These are phyloP conservation scores for Phalangium opilio DNA, from an alignment of 2,888 invertebrate genomes.

Conservation along the genomic window DNA sequence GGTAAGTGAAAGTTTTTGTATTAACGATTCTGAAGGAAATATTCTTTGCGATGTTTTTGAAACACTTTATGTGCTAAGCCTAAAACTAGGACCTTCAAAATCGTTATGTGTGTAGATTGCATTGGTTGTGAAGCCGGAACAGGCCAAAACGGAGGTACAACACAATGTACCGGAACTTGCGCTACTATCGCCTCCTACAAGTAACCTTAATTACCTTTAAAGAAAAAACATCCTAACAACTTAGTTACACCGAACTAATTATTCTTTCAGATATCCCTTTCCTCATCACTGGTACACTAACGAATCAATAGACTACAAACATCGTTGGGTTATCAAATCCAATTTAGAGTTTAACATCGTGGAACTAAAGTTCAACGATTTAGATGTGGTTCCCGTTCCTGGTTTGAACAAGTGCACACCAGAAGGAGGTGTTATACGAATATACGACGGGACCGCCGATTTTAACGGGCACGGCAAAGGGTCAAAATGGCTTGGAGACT, in stretches of 20 bases:
- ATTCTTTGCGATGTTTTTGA: no score
- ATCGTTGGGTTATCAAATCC: conserved; percentile 20
- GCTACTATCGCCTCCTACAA: conserved; percentile 22
- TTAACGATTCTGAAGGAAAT: no score
- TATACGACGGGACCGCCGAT: conserved; percentile 16
- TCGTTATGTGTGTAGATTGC: conserved; percentile 17
- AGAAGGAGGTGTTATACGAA: conserved; percentile 19
- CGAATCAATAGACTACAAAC: conserved; percentile 16
- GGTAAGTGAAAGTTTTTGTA: conserved; percentile 12
- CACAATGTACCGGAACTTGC: conserved; percentile 19
- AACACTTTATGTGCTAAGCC: no score
- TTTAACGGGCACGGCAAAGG: not conserved
- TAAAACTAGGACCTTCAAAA: no score
- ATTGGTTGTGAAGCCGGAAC: conserved; percentile 21
- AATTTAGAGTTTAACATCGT: conserved; percentile 15
- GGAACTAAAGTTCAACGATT: conserved; percentile 23
- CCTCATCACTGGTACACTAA: conserved; percentile 20
- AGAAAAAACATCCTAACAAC: no score
- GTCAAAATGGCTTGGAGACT: conserved; percentile 17
- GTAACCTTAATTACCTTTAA: conserved; percentile 8
- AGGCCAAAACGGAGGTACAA: conserved; percentile 16
- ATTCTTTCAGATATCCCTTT: conserved; percentile 23
- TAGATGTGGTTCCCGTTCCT: conserved; percentile 21
- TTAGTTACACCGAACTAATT: no score
- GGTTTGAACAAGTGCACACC: conserved; percentile 21